Conservation (phyloP, 2,113 vertebrate species). For the Corydoras maculifer region DNA sequence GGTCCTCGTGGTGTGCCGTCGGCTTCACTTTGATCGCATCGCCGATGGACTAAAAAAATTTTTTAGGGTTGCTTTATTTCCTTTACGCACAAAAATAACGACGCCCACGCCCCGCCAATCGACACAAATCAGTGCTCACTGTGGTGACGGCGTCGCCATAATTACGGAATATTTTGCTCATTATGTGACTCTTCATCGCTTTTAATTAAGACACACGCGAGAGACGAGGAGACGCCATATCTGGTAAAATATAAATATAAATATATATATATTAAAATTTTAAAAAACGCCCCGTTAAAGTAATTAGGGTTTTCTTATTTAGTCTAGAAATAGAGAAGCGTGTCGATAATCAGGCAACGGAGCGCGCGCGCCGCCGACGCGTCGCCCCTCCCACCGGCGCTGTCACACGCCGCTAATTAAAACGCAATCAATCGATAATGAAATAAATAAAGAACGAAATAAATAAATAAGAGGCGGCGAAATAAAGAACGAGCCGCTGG, state of each 20-base stretch:
- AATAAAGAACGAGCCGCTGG: constrained; percentile 25
- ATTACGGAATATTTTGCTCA: no score
- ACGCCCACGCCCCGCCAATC: background rate
- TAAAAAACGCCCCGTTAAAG: no score
- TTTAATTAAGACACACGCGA: no score
- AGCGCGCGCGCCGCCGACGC: constrained; percentile 50
- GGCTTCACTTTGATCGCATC: constrained; percentile 50
- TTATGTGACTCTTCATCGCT: no score
- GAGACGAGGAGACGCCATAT: no score
- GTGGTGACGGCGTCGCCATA: no score
- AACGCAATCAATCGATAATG: constrained; percentile 73
- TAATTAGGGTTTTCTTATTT: constrained; percentile 9
- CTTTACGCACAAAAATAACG: no score
- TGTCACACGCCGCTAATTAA: constrained; percentile 74
- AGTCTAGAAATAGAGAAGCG: constrained; percentile 5
- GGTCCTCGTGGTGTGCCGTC: constrained; percentile 25
- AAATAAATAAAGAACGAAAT: constrained; percentile 49
- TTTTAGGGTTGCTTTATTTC: constrained; percentile 40
- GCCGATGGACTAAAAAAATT: no score
- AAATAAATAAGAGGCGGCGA: constrained; percentile 46
- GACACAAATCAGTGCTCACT: no score
- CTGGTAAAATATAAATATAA: constrained; percentile 14
- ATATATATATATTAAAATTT: constrained; percentile 33
- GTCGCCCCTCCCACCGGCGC: constrained; percentile 57
- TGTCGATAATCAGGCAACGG: constrained; percentile 52